Base-by-base conservation (phyloP, 2,797 vertebrate genomes). In the Enteromius trimaculatus region DNA sequence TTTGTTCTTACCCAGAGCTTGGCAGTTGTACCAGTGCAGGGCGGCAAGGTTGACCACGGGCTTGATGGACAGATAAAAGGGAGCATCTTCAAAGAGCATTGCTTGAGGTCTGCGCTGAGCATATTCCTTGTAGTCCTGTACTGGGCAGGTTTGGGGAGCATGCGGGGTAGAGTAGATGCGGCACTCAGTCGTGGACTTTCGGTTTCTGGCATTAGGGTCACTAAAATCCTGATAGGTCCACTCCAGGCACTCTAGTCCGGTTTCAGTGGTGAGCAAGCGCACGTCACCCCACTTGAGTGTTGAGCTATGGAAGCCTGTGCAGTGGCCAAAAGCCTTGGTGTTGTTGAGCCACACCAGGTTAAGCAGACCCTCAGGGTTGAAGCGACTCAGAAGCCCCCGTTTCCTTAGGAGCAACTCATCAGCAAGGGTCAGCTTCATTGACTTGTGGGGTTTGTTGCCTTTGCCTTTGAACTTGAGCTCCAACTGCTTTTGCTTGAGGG, bases 271-370 rank as follows among this genome's bases (percentile, higher is more conserved):
- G 2, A 94, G 91, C 60, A 96, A 93, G 0, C 94, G 92, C 71
- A 96, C 95, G 34, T 96, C 95, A 0, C 95, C 95, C 95, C 95
- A 96, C 82, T 95, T 96, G 72, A 96, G 92, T 10, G 94, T 95
- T 11, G 95, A 96, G 9, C 95, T 95, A 0, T 96, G 95, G 84
- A 95, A 96, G 77, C 95, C 95, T 0, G 95, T 95, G 88, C 95
- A 96, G 84, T 96, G 95, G 16, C 95, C 95, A 23, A 96, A 96
- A 0, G 95, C 95, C 87, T 96, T 96, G 0, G 95, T 96, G 88
- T 95, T 96, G 89, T 96, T 96, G 47, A 96, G 93, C 95, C 95
- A 96, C 75, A 96, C 95, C 0, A 96, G 94, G 87, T 95, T 96
- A 58, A 96, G 92, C 77, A 96, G 89, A 4, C 95, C 95, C 82